Percentiles rank a stretch among this genome's conserved stretches.
Evolutionary conservation across 2,113 vertebrate species (phyloP).

Genomic region (Paradoxurus hermaphroditus): DNA sequence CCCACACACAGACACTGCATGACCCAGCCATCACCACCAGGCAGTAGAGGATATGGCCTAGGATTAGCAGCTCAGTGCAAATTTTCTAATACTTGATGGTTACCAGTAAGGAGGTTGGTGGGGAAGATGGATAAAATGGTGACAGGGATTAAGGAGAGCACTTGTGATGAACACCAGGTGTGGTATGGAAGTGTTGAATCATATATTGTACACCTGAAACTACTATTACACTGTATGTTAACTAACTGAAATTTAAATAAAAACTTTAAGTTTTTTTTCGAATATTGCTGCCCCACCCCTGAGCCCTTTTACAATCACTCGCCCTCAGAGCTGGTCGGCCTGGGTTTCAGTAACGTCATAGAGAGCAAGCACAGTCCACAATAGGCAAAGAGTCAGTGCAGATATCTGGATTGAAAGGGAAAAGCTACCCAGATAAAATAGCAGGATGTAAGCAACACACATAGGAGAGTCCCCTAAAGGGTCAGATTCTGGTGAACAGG

Average conservation of each 20-base stretch:
- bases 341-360: neutral
- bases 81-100: neutral
- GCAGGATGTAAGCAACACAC: neutral
- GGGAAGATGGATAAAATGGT: neutral
- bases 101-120: neutral
- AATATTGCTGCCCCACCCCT: neutral
- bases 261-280: neutral
- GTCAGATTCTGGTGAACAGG: neutral
- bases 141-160: neutral
- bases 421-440: neutral
- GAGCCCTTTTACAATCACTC: neutral
- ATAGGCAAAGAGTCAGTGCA: neutral
- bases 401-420: neutral
- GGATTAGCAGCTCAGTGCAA: neutral
- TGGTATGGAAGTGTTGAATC: neutral
- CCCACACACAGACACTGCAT: neutral
- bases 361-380: neutral
- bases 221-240: neutral
- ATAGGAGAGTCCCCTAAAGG: neutral
- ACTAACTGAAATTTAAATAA: neutral
- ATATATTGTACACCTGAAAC: neutral
- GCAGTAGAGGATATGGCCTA: neutral
- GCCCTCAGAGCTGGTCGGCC: neutral
- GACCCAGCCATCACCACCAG: neutral
- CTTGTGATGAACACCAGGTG: neutral